Percentiles rank a stretch among this genome's conserved stretches.
These are phyloP conservation scores for Pectinophora gossypiella DNA, from an alignment of 1,140 invertebrate species.

Conservation along the genomic window DNA sequence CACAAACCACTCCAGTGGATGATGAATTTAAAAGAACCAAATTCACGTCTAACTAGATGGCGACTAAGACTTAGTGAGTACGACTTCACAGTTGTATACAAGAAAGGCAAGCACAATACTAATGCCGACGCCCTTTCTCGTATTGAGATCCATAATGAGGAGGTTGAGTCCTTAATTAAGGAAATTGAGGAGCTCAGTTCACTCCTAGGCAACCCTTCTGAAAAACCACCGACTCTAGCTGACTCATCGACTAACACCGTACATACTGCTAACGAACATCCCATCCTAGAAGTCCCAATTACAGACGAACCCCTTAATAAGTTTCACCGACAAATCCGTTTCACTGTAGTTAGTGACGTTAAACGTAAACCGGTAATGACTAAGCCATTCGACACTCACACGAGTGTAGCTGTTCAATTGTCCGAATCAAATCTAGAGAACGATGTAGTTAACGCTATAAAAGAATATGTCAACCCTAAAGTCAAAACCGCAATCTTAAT, in stretches of 20 bases:
- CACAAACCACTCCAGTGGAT: constrained; percentile 50
- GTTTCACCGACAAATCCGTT: background rate
- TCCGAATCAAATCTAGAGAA: background rate
- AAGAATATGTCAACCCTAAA: background rate
- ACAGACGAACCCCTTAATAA: constrained; percentile 3
- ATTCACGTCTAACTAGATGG: constrained; percentile 32
- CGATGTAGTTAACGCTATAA: background rate
- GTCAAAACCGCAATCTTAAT: background rate
- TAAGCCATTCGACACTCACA: constrained; percentile 2
- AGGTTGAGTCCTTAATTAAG: background rate
- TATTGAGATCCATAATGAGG: constrained; percentile 7
- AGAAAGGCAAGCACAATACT: constrained; percentile 24
- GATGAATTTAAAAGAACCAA: constrained; percentile 50
- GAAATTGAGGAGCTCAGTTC: background rate
- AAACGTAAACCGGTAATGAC: background rate
- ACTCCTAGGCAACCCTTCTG: background rate
- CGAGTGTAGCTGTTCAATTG: background rate
- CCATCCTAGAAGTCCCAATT: constrained; percentile 4
- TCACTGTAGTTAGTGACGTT: background rate
- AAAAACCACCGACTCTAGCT: background rate
- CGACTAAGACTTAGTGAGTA: constrained; percentile 33
- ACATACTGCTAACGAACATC: background rate
- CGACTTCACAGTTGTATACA: constrained; percentile 31
- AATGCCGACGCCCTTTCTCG: constrained; percentile 12
- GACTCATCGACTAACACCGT: background rate